Conservation (phyloP, 2,113 vertebrate genomes). For the Thalassoma bifasciatum region DNA sequence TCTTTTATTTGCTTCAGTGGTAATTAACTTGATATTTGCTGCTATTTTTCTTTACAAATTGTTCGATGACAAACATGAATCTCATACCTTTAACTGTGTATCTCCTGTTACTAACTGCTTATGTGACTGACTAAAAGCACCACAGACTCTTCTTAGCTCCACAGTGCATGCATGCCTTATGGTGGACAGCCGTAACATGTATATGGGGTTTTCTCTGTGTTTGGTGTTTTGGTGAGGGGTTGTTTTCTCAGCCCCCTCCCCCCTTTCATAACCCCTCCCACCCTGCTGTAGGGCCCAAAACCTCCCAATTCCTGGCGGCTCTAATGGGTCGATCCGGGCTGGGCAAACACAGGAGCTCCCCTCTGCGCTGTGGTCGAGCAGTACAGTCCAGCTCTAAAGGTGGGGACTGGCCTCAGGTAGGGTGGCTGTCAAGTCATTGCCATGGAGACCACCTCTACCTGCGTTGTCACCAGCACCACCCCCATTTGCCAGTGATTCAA, state of each 20-base stretch:
- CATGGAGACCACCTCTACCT: conserved; percentile 79
- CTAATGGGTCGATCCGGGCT: conserved; percentile 82
- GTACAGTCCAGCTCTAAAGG: conserved; percentile 81
- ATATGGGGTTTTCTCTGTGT: conserved; percentile 43
- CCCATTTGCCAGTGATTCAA: conserved; percentile 61
- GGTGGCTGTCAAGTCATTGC: conserved; percentile 79
- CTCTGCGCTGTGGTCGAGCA: conserved; percentile 75
- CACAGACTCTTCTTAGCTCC: conserved; percentile 17
- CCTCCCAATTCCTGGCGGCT: conserved; percentile 80
- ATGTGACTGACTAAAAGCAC: conserved; percentile 35
- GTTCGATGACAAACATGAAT: conserved; percentile 42
- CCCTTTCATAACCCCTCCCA: conserved; percentile 68
- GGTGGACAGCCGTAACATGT: conserved; percentile 28
- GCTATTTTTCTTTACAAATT: not conserved
- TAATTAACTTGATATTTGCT: not conserved
- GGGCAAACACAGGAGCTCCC: conserved; percentile 79
- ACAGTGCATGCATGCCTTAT: conserved; percentile 58
- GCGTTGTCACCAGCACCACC: conserved; percentile 63
- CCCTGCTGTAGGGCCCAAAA: conserved; percentile 77
- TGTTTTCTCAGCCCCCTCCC: conserved; percentile 62
- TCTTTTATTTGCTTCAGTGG: not conserved
- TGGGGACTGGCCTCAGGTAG: conserved; percentile 82
- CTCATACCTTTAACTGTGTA: conserved; percentile 55
- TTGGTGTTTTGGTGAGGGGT: conserved; percentile 57
- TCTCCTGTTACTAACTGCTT: conserved; percentile 49